These are phyloP conservation scores for Lordiphosa fenestrarum DNA, from an alignment of 2,888 invertebrate species.

Conservation along the genomic window DNA sequence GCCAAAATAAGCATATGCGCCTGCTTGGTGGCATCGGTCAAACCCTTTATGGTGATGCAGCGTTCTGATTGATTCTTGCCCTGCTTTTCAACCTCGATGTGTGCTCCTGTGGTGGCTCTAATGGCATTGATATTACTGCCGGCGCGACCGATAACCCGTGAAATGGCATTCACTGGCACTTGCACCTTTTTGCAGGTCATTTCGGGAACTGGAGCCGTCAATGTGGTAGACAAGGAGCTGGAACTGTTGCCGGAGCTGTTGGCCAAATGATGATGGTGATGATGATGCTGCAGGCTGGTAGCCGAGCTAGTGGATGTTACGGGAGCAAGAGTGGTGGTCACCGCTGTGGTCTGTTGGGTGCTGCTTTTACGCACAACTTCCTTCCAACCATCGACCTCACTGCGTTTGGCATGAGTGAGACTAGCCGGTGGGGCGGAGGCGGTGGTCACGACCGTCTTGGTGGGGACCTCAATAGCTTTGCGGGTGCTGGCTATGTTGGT, in stretches of 20 bases:
- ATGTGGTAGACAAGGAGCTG: constrained; percentile 45
- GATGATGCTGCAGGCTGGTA: constrained; percentile 56
- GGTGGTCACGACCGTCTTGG: neutral
- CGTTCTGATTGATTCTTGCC: constrained; percentile 96
- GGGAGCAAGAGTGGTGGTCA: constrained; percentile 13
- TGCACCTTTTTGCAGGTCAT: constrained; percentile 92
- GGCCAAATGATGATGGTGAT: constrained; percentile 57
- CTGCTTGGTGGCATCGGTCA: constrained; percentile 94
- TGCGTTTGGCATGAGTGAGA: constrained; percentile 81
- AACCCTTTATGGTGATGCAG: constrained; percentile 96
- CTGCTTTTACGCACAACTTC: constrained; percentile 95
- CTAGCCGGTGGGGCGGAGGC: constrained; percentile 6
- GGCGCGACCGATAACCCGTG: constrained; percentile 97
- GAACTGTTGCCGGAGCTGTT: constrained; percentile 46
- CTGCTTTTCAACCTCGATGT: constrained; percentile 99
- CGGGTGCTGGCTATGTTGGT: constrained; percentile 79
- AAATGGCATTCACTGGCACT: constrained; percentile 96
- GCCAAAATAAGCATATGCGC: constrained; percentile 94
- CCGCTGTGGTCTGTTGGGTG: constrained; percentile 79
- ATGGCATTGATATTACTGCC: constrained; percentile 99
- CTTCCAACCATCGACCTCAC: constrained; percentile 96
- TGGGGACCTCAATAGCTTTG: neutral
- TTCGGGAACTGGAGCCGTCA: constrained; percentile 61
- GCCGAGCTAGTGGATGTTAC: constrained; percentile 39
- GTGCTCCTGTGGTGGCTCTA: constrained; percentile 96